These are phyloP conservation scores for Neodontobutis hainanensis DNA, from an alignment of 2,113 vertebrate genomes.

Conservation along the genomic window DNA sequence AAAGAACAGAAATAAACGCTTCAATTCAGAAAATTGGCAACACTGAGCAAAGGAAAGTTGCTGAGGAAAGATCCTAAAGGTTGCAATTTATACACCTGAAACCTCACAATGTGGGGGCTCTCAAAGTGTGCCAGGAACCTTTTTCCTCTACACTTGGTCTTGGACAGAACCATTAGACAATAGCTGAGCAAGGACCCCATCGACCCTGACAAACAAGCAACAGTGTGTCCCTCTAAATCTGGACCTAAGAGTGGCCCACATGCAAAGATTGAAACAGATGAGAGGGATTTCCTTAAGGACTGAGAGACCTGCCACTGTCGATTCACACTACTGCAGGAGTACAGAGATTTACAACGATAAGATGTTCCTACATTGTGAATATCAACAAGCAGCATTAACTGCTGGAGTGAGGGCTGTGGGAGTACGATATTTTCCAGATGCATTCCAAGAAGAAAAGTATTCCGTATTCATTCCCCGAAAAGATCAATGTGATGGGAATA, in stretches of 20 bases:
- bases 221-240: background rate
- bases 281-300: slow-evolving; percentile 8
- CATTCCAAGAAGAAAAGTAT: slow-evolving; percentile 17
- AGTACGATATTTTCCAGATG: background rate
- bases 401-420: background rate
- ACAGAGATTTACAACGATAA: slow-evolving; percentile 10
- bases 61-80: too few species aligned
- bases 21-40: background rate
- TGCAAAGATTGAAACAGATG: slow-evolving; percentile 14
- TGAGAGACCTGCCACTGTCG: slow-evolving; percentile 10
- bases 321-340: slow-evolving; percentile 24
- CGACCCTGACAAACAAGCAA: background rate
- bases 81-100: background rate
- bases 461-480: slow-evolving; percentile 6
- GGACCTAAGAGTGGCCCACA: slow-evolving; percentile 10
- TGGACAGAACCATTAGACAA: slow-evolving; percentile 10
- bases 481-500: slow-evolving; percentile 23
- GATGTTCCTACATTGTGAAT: slow-evolving; percentile 12
- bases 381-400: slow-evolving; percentile 18
- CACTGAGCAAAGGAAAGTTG: background rate
- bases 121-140: background rate
- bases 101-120: background rate
- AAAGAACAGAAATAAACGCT: slow-evolving; percentile 1
- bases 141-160: background rate
- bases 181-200: background rate